Conservation (phyloP, 2,797 vertebrate species). For the Syngnathus acus region DNA sequence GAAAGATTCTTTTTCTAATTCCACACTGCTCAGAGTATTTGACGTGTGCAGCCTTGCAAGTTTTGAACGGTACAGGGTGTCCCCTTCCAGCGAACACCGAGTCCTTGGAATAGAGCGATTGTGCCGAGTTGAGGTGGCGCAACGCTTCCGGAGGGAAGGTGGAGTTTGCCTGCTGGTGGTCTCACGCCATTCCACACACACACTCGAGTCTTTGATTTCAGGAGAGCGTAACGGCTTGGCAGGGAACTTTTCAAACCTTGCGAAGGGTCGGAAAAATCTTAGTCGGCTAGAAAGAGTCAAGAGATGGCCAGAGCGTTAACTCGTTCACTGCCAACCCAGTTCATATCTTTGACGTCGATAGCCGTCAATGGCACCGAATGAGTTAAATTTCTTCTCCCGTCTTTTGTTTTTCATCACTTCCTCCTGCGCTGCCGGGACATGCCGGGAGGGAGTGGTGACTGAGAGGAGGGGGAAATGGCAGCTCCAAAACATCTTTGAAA, state of each 20-base stretch:
- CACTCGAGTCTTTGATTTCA: not conserved
- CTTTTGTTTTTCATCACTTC: conserved; percentile 34
- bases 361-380: no score
- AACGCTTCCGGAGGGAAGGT: conserved; percentile 57
- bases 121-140: conserved; percentile 34
- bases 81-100: conserved; percentile 45
- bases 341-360: no score
- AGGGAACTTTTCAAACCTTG: not conserved
- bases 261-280: not conserved
- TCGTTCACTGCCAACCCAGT: no score
- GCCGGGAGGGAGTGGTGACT: conserved; percentile 38
- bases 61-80: conserved; percentile 32
- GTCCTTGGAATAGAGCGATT: conserved; percentile 65
- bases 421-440: conserved; percentile 41
- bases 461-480: conserved; percentile 14
- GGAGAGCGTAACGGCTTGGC: not conserved
- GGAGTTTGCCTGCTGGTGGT: conserved; percentile 22
- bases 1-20: not conserved
- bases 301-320: no score
- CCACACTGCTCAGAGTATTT: not conserved
- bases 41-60: conserved; percentile 24
- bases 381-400: not conserved
- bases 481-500: conserved; percentile 28
- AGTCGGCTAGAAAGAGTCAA: conserved; percentile 7
- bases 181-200: conserved; percentile 18